phyloP scores from a whole-genome alignment of 2,888 invertebrate genomes.

The Lycocerus yunnanus region DNA sequence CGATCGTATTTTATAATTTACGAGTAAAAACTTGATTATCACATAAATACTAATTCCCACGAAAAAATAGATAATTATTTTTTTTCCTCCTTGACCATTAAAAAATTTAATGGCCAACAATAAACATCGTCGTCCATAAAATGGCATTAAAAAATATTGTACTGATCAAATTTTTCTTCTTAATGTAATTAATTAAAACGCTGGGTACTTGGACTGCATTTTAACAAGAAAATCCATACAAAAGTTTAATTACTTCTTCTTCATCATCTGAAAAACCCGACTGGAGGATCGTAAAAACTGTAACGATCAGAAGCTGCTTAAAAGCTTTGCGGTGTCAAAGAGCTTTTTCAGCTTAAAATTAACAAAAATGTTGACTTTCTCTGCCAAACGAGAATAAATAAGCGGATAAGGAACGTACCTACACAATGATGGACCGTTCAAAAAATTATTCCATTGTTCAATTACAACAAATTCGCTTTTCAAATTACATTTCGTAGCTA shows the following conservation, averaged over 20 bases:
- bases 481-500: background rate
- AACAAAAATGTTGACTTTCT: background rate
- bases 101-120: slow-evolving; percentile 1
- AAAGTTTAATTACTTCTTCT: background rate
- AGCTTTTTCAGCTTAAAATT: background rate
- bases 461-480: background rate
- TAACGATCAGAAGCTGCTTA: background rate
- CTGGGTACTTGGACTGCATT: background rate
- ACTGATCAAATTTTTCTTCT: background rate
- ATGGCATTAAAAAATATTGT: background rate
- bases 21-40: slow-evolving; percentile 7
- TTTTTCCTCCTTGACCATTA: background rate
- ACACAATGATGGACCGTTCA: background rate
- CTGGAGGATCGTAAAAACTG: background rate
- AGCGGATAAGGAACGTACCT: background rate
- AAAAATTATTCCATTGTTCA: background rate
- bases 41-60: slow-evolving; percentile 1
- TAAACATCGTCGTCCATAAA: slow-evolving; percentile 1
- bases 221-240: background rate
- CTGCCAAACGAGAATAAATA: background rate
- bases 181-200: background rate
- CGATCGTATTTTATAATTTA: slow-evolving; percentile 26
- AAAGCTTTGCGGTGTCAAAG: background rate
- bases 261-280: background rate
- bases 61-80: background rate